phyloP scores from a whole-genome alignment of 2,797 vertebrate species.

The Leuciscus waleckii region DNA sequence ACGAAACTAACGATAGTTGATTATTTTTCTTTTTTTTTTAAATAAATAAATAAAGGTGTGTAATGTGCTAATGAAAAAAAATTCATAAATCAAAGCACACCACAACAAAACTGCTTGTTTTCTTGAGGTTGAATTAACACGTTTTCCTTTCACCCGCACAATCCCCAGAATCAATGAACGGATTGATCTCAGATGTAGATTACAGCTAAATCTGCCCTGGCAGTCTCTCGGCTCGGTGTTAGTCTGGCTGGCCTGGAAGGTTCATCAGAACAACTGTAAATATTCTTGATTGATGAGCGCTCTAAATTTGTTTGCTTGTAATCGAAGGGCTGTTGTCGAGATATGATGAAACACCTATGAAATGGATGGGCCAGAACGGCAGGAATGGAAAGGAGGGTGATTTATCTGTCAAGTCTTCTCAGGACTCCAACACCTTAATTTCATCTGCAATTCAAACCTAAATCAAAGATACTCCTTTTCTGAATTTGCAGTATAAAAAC shows the following conservation, averaged over 20 bases:
- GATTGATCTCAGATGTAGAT: slow-evolving; percentile 17
- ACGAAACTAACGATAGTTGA: no score
- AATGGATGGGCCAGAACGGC: slow-evolving; percentile 15
- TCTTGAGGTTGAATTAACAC: slow-evolving; percentile 3
- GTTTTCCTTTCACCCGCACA: neutral
- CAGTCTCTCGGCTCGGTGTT: neutral
- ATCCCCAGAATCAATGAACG: neutral
- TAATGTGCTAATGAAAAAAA: neutral
- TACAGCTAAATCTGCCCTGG: slow-evolving; percentile 8
- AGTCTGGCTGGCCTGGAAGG: neutral
- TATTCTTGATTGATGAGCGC: slow-evolving; percentile 33
- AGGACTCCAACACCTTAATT: neutral
- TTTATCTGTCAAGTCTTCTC: slow-evolving; percentile 19
- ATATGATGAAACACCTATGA: slow-evolving; percentile 22
- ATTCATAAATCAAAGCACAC: neutral
- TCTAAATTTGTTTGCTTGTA: slow-evolving; percentile 41
- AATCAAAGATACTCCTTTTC: neutral
- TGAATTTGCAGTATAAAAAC: neutral
- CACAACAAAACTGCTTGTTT: slow-evolving; percentile 17
- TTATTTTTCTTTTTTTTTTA: no score
- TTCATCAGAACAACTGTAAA: slow-evolving; percentile 39
- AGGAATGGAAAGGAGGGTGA: slow-evolving; percentile 14
- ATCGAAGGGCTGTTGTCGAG: slow-evolving; percentile 18
- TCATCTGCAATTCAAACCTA: neutral
- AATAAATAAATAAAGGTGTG: neutral